A percentile compares a stretch with the other conserved stretches of the same genome.
phyloP scores from a whole-genome alignment of 2,113 vertebrate species.

The Acrocephalus arundinaceus region DNA sequence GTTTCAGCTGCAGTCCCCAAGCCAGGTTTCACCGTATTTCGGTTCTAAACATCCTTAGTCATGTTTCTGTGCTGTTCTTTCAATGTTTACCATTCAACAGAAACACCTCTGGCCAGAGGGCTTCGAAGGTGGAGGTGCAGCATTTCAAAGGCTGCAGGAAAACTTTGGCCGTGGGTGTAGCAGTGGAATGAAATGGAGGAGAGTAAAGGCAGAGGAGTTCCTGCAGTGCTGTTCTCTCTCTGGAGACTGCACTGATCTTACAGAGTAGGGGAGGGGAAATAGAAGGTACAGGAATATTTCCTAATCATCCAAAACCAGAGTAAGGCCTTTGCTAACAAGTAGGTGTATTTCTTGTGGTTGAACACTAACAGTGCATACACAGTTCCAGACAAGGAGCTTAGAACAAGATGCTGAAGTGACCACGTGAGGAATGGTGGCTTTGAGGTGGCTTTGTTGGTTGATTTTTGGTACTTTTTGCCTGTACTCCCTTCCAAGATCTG shows the following conservation, averaged over 20 bases:
- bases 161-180: not conserved
- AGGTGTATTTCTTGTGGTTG: not conserved
- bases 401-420: not conserved
- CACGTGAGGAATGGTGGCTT: not conserved
- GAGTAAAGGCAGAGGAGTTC: not conserved
- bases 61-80: slow-evolving; percentile 2
- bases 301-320: not conserved
- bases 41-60: slow-evolving; percentile 20
- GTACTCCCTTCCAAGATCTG: not conserved
- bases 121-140: not conserved
- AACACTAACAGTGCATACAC: not conserved
- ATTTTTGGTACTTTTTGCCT: not conserved
- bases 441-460: not conserved
- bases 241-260: not conserved
- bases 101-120: not conserved
- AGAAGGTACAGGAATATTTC: not conserved
- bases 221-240: not conserved
- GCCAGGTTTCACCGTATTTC: slow-evolving; percentile 22
- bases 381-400: not conserved
- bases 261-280: not conserved
- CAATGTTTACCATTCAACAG: slow-evolving; percentile 7
- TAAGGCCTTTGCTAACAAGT: not conserved
- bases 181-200: not conserved
- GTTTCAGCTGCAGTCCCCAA: not conserved
- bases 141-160: not conserved